Conservation (phyloP, 2,113 vertebrate genomes). For the Istiophorus platypterus region DNA sequence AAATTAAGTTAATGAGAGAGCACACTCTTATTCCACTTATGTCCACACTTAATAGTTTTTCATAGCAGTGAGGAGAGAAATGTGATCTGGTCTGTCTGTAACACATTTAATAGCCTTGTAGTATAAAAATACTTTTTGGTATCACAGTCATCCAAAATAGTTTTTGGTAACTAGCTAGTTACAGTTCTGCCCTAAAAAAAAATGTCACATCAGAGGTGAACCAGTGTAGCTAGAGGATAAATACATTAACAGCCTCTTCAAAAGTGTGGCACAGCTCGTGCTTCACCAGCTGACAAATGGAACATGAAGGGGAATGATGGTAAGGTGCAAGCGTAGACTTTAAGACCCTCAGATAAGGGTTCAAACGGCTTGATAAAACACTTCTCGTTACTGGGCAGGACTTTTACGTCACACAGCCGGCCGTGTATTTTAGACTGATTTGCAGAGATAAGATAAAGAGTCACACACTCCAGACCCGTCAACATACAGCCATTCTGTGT, state of each 20-base stretch:
- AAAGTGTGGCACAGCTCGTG: slow-evolving; percentile 22
- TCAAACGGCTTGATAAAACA: slow-evolving; percentile 75
- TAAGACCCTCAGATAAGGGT: slow-evolving; percentile 73
- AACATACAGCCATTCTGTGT: slow-evolving; percentile 4
- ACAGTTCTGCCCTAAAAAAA: slow-evolving; percentile 10
- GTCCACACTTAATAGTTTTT: slow-evolving; percentile 8
- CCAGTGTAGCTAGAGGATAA: slow-evolving; percentile 10
- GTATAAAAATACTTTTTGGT: neutral
- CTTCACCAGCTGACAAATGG: slow-evolving; percentile 45
- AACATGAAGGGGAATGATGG: slow-evolving; percentile 64
- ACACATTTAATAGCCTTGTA: neutral
- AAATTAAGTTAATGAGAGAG: slow-evolving; percentile 26
- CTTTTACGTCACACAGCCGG: slow-evolving; percentile 71
- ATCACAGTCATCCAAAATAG: neutral
- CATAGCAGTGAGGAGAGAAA: neutral
- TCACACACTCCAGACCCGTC: slow-evolving; percentile 52
- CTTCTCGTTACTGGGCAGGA: slow-evolving; percentile 59
- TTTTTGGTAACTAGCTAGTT: neutral
- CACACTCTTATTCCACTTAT: slow-evolving; percentile 2
- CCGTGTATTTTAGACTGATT: slow-evolving; percentile 68
- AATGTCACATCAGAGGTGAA: slow-evolving; percentile 17
- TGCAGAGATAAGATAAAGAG: slow-evolving; percentile 76
- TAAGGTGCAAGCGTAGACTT: slow-evolving; percentile 52
- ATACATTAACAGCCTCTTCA: slow-evolving; percentile 18
- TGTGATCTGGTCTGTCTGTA: neutral